Evolutionary conservation across 2,797 vertebrate genomes (phyloP), one percentile per base, ranked within the genome.

Genomic region (Spinibarbus caldwelli): DNA sequence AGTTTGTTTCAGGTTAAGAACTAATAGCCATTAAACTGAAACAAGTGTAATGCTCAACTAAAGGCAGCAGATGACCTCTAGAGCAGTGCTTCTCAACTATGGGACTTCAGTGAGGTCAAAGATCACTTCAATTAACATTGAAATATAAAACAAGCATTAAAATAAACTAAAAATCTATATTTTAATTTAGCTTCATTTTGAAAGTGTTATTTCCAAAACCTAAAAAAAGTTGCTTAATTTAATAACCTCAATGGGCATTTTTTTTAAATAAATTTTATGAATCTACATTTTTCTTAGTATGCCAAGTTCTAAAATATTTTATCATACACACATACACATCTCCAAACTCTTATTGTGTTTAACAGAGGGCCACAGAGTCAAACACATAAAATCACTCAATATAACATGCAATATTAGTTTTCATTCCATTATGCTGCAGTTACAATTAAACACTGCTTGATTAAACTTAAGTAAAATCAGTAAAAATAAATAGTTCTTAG

Each of bases 351-450:
- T 49, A 17, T 47, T 47, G 47, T 17, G 15, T n/a, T n/a, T 15
- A 47, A 47, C 17, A 5, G 54, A 9, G 23, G 54, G 3, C 10
- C 57, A 59, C 14, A n/a, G 57, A 59, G 57, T 26, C n/a, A 57
- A 57, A 57, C 23, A 57, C 11, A 12, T 10, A 59, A 26, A 59
- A 59, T 5, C 1, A 59, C 54, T 26, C 10, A 59, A 59, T 59
- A 11, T n/a, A 26, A 59, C 11, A 26, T 10, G 21, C n/a, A 52
- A 59, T 12, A 57, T 9, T 11, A n/a, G 54, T 1, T 49, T 49
- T 21, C 19, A 0, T 3, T 8, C 52, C 21, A 57, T 11, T 0
- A n/a, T n/a, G 1, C n/a, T 4, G 0, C 10, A 1, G 5, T 5
- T 26, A 26, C 4, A 12, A 26, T 5, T 2, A 26, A 59, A 26